These are phyloP conservation scores for Poeciliopsis turrubarensis DNA, from an alignment of 2,113 vertebrate species.

Conservation along the genomic window DNA sequence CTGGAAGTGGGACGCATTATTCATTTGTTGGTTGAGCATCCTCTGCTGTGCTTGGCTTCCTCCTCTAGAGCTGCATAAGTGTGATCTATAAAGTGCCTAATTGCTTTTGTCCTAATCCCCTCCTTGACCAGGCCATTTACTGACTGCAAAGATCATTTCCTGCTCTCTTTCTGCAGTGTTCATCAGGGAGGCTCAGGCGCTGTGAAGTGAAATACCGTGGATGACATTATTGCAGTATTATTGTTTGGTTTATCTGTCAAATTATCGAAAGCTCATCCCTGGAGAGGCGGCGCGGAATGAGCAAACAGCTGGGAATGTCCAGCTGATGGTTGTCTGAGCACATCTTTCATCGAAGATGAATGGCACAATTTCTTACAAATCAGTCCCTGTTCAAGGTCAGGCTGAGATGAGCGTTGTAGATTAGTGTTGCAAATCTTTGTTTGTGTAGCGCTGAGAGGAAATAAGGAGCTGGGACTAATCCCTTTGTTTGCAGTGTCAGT, in stretches of 20 bases:
- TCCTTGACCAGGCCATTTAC: slow-evolving; percentile 60
- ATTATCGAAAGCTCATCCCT: slow-evolving; percentile 37
- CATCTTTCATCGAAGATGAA: slow-evolving; percentile 27
- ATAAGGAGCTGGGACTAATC: background rate
- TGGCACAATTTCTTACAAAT: slow-evolving; percentile 39
- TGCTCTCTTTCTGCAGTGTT: slow-evolving; percentile 36
- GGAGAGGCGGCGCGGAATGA: slow-evolving; percentile 38
- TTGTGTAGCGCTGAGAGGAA: background rate
- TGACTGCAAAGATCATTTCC: slow-evolving; percentile 69
- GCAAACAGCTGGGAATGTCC: slow-evolving; percentile 65
- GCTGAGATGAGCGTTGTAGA: slow-evolving; percentile 28
- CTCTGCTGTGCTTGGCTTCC: slow-evolving; percentile 56
- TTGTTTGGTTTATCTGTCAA: slow-evolving; percentile 56
- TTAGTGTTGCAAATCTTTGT: background rate
- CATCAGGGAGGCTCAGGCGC: slow-evolving; percentile 30
- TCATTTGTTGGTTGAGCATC: slow-evolving; percentile 53
- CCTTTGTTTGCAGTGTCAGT: slow-evolving; percentile 1
- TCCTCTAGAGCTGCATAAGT: slow-evolving; percentile 64
- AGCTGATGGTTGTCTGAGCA: slow-evolving; percentile 47
- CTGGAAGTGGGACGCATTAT: slow-evolving; percentile 57
- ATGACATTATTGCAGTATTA: slow-evolving; percentile 36
- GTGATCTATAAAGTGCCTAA: slow-evolving; percentile 74
- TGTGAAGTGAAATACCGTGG: slow-evolving; percentile 26
- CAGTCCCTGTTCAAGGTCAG: slow-evolving; percentile 16
- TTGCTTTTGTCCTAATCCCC: slow-evolving; percentile 69